A percentile compares a stretch with the other conserved stretches of the same genome.
Conservation (phyloP, 1,140 invertebrate genomes). For the Ceratina calcarata region DNA sequence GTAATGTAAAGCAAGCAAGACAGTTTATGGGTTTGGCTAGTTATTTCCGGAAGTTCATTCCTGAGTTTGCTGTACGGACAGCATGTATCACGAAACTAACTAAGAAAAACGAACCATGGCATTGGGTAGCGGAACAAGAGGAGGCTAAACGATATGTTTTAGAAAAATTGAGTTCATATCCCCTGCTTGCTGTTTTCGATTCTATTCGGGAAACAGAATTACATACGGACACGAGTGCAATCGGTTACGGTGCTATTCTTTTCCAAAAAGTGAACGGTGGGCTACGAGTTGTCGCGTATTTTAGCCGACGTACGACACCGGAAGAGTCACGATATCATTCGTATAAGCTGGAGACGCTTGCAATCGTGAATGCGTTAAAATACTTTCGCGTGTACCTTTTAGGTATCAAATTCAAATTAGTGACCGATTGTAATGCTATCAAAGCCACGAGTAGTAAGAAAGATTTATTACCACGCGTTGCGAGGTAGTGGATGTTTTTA, state of each 20-base stretch:
- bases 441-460: not conserved
- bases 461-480: slow-evolving; percentile 4
- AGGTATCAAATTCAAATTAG: not conserved
- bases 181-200: not conserved
- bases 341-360: slow-evolving; percentile 35
- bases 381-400: slow-evolving; percentile 68
- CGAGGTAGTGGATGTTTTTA: slow-evolving; percentile 19
- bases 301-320: not conserved
- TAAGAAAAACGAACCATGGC: not conserved
- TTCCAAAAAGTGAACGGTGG: no score
- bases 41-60: slow-evolving; percentile 17
- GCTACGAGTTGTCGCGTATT: not conserved
- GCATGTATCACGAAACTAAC: not conserved
- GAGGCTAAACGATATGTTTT: not conserved
- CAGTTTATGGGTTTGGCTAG: slow-evolving; percentile 11
- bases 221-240: not conserved
- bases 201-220: not conserved
- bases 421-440: slow-evolving; percentile 13
- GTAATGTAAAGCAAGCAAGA: not conserved
- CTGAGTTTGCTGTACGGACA: not conserved
- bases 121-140: slow-evolving; percentile 4
- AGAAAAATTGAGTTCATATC: not conserved
- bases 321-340: slow-evolving; percentile 16
- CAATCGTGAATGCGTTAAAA: slow-evolving; percentile 26
- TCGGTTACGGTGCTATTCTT: not conserved